Conservation (phyloP, 2,113 vertebrate species). For the Nyctibius bracteatus region DNA sequence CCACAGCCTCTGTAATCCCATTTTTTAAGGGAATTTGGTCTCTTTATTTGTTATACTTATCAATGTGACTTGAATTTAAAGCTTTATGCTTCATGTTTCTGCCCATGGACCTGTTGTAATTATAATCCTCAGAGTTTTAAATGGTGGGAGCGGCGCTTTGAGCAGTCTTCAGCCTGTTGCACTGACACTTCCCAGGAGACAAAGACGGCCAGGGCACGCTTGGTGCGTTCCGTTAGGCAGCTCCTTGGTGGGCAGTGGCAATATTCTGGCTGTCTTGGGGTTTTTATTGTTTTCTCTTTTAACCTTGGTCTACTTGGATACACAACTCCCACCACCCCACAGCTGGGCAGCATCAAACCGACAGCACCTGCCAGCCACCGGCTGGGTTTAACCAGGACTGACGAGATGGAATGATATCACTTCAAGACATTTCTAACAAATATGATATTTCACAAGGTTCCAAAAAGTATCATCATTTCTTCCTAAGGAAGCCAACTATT, state of each 20-base stretch:
- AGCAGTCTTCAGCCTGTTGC: not conserved
- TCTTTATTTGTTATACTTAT: constrained; percentile 33
- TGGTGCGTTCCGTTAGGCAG: not conserved
- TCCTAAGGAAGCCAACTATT: not conserved
- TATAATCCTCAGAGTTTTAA: not conserved
- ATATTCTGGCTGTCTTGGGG: not conserved
- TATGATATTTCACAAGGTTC: not conserved
- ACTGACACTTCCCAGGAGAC: not conserved
- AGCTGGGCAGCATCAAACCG: rapidly evolving
- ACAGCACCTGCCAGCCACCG: not conserved
- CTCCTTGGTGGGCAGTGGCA: not conserved
- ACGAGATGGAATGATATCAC: not conserved
- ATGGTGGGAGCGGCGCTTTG: not conserved
- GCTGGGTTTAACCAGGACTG: not conserved
- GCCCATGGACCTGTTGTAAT: not conserved
- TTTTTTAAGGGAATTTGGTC: constrained; percentile 44
- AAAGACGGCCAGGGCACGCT: not conserved
- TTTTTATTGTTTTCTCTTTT: not conserved
- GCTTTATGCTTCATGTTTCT: not conserved
- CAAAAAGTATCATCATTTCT: not conserved
- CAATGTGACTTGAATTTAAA: constrained; percentile 42
- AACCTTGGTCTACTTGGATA: not conserved
- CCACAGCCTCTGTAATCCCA: constrained; percentile 41
- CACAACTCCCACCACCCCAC: not conserved
- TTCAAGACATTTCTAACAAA: not conserved